Evolutionary conservation across 1,140 invertebrate genomes (phyloP).

Genomic region (Scylla paramamosain): DNA sequence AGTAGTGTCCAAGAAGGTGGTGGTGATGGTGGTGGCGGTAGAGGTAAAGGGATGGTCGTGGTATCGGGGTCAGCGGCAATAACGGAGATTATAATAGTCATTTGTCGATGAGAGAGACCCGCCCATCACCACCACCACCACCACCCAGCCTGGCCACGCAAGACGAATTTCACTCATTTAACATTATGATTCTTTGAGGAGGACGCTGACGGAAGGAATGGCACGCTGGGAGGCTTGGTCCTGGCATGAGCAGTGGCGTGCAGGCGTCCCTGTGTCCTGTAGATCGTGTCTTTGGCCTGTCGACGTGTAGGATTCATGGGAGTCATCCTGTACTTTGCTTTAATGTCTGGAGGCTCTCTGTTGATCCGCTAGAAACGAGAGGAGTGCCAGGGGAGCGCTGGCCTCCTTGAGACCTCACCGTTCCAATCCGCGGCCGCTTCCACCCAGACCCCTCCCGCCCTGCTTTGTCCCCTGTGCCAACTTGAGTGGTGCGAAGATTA

Average conservation of each 20-base stretch:
- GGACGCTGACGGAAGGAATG: not conserved
- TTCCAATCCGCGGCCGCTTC: constrained; percentile 62
- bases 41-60: not conserved
- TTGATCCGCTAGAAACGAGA: constrained; percentile 72
- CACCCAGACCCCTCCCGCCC: not conserved
- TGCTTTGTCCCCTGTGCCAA: not conserved
- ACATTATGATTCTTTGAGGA: not conserved
- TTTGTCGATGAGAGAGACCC: constrained; percentile 53
- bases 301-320: constrained; percentile 62
- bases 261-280: not conserved
- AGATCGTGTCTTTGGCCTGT: constrained; percentile 17
- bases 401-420: constrained; percentile 62
- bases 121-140: too few relatives aligned
- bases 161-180: constrained; percentile 21
- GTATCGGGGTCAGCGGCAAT: constrained; percentile 55
- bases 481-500: too few relatives aligned
- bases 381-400: constrained; percentile 61
- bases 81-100: constrained; percentile 73
- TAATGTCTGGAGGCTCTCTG: constrained; percentile 73
- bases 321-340: constrained; percentile 73
- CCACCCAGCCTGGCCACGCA: constrained; percentile 39
- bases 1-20: constrained; percentile 37
- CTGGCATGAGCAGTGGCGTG: not conserved
- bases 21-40: not conserved
- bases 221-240: too few relatives aligned